Base-by-base conservation (phyloP, 2,113 vertebrate species). In the Passerina amoena region DNA sequence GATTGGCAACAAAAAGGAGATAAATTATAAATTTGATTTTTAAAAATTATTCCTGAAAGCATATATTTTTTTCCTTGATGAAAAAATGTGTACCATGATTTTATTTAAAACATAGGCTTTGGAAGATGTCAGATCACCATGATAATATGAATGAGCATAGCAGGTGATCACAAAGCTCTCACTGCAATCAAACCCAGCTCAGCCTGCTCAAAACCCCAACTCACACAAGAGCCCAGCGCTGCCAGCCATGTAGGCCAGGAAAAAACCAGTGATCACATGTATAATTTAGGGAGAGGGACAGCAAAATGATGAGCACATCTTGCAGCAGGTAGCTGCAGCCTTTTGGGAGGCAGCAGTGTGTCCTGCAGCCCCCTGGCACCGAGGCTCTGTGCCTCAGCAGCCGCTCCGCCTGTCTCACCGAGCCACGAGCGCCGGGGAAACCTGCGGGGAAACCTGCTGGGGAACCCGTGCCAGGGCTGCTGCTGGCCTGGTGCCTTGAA, bases 241-340 rank as follows among this genome's bases (percentile, higher is more conserved):
- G 27, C 51, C n/a, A 64, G 51, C 11, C 61, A 37, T 6, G 28
- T 35, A 73, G 69, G 44, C 47, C 40, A 71, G 44, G n/a, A 47
- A 73, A 64, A 21, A 61, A 38, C 4, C 4, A 24, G 24, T 5
- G 61, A 72, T 37, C 45, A 13, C 45, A 82, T 94, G 28, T 35
- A 85, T 92, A 54, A 94, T 95, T 96, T 80, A 95, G 61, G 84
- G 51, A 48, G 70, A 75, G 73, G 57, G 48, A 57, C 3, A 28
- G 47, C 13, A 16, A 71, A 88, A 35, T 4, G 40, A 63, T 14
- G 51, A 92, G 64, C 8, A 4, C 2, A 1, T 42, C 90, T 54
- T 85, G 59, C 80, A 94, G 90, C 75, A 91, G 82, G 65, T 78
- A 54, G 11, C n/a, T 82, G 78, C 60, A 65, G 65, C 65, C 72